Percentiles rank a stretch among this genome's conserved stretches.
These are phyloP conservation scores for Dicaeum eximium DNA, from an alignment of 2,113 vertebrate species.

Conservation along the genomic window DNA sequence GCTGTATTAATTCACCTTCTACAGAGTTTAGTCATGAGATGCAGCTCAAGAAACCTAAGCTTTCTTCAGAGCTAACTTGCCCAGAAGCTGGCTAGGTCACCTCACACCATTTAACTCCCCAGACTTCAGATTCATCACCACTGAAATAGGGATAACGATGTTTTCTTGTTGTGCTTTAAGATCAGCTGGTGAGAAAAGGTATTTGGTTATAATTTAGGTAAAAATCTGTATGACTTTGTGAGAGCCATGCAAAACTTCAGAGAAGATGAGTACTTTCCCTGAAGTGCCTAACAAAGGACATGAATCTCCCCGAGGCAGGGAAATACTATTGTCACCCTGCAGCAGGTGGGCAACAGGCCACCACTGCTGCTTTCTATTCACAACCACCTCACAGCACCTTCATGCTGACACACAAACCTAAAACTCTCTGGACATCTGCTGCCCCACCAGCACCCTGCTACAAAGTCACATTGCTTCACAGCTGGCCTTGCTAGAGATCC, in stretches of 20 bases:
- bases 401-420: rapidly evolving
- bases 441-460: neutral
- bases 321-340: neutral
- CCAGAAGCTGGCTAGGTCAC: neutral
- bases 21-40: neutral
- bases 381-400: neutral
- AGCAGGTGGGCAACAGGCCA: neutral
- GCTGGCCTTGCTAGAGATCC: too few species aligned
- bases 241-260: neutral
- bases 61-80: neutral
- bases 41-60: neutral
- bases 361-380: neutral
- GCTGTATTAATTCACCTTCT: neutral
- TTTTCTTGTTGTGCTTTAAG: neutral
- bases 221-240: neutral
- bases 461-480: neutral
- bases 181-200: neutral
- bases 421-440: neutral
- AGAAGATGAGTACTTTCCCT: neutral
- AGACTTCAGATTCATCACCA: neutral
- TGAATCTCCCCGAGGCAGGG: neutral
- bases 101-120: neutral
- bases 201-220: neutral
- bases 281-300: neutral
- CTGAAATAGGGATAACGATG: neutral